Percentiles rank a stretch among this genome's conserved stretches.
phyloP scores from a whole-genome alignment of 2,797 vertebrate species.

The Lepilemur septentrionalis region DNA sequence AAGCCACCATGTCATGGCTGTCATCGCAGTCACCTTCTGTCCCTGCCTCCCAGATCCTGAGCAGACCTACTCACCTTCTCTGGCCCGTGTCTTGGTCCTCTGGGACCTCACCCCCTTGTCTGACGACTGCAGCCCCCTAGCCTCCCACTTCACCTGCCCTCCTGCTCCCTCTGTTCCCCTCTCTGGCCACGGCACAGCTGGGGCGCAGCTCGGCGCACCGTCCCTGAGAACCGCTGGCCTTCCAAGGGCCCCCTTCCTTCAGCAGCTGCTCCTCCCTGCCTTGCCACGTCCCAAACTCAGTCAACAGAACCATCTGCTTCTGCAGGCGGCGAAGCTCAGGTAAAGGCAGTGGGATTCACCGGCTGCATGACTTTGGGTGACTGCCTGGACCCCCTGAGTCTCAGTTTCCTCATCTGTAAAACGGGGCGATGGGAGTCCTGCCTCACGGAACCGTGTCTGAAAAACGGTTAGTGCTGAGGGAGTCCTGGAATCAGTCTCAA shows the following conservation, averaged over 20 bases:
- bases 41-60: background rate
- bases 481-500: too few species aligned
- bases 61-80: background rate
- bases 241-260: background rate
- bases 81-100: background rate
- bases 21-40: background rate
- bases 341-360: background rate
- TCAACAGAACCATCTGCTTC: background rate
- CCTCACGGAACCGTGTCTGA: too few species aligned
- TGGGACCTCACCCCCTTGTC: background rate
- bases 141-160: background rate
- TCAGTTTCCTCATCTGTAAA: background rate
- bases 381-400: background rate
- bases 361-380: background rate
- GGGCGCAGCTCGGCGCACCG: background rate
- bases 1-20: rapidly evolving
- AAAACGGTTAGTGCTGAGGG: rapidly evolving
- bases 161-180: background rate
- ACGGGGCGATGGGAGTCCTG: rapidly evolving
- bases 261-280: background rate
- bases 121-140: rapidly evolving
- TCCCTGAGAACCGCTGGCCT: too few species aligned
- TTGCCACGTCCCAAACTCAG: background rate
- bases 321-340: background rate
- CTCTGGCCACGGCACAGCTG: background rate